These are phyloP conservation scores for Copidosoma aretas DNA, from an alignment of 2,888 invertebrate species.

Conservation along the genomic window DNA sequence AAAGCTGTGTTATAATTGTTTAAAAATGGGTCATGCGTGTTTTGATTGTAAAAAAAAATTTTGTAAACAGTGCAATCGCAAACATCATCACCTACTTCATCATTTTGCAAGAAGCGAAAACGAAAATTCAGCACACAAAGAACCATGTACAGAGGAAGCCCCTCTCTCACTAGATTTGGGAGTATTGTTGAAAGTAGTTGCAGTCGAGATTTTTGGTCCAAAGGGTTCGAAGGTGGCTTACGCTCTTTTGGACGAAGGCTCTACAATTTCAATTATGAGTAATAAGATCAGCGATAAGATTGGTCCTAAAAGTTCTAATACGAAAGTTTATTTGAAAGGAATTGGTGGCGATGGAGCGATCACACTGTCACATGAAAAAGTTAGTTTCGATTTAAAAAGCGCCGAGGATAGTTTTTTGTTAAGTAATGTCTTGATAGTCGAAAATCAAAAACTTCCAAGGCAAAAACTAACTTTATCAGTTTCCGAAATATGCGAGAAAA, in stretches of 20 bases:
- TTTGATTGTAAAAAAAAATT: background rate
- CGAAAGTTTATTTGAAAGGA: background rate
- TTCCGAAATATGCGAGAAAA: too few species aligned
- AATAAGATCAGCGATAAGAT: background rate
- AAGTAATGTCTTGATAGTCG: background rate
- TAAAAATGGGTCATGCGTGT: background rate
- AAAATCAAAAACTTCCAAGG: background rate
- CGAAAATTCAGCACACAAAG: too few species aligned
- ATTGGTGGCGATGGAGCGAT: background rate
- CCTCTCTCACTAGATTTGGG: background rate
- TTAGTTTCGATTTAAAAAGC: background rate
- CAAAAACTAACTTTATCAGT: too few species aligned
- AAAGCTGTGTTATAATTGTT: background rate
- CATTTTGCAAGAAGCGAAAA: background rate
- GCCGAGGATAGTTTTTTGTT: background rate
- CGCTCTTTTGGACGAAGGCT: background rate
- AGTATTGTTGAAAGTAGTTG: background rate
- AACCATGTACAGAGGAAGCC: too few species aligned
- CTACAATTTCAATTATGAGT: background rate
- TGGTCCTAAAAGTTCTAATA: background rate
- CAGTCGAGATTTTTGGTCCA: background rate
- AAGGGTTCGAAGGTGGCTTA: background rate
- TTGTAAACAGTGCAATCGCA: background rate
- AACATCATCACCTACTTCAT: background rate
- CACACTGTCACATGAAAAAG: background rate